Base-by-base conservation (phyloP, 2,113 vertebrate genomes). In the Orientallactaga bullata region DNA sequence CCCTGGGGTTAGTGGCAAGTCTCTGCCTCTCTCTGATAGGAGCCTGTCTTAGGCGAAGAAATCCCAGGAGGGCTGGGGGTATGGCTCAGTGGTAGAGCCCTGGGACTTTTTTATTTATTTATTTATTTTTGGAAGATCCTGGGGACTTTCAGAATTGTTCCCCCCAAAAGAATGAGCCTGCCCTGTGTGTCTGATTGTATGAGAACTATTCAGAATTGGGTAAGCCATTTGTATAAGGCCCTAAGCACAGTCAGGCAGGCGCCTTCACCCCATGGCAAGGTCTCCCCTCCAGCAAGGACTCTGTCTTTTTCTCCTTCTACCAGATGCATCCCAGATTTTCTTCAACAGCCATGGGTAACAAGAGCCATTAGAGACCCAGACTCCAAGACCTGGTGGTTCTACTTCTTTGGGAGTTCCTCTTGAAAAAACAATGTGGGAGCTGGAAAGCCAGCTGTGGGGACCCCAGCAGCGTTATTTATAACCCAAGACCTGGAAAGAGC, bases 331-430 rank as follows among this genome's bases (percentile, higher is more conserved):
- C 66, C 47, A 13, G 76, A 30, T 32, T 18, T 13, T 0, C 37
- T 20, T 60, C 5, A 47, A 47, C 0, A 1, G 24, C 37, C 1
- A 0, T 11, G n/a, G 30, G 88, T 3, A 51, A 32, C 0, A 0
- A 87, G 32, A 85, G 65, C 21, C n/a, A 5, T 7, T 3, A 37
- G 11, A 16, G 1, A 12, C 39, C 23, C 30, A 0, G 4, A 1
- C 23, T 24, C 30, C 30, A 26, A 2, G 65, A 76, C 55, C 78
- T 71, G 16, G 58, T 0, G 28, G n/a, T 21, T 65, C 60, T 24
- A 9, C 63, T n/a, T 3, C 47, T 20, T 66, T 35, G 74, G 79
- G 84, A 73, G 72, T 35, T 72, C 8, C 30, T 37, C 58, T 47
- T 1, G 12, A 63, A 65, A 65, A 72, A 63, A 28, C 16, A 42